Conservation (phyloP, 2,113 vertebrate species). For the Stegastes partitus region DNA sequence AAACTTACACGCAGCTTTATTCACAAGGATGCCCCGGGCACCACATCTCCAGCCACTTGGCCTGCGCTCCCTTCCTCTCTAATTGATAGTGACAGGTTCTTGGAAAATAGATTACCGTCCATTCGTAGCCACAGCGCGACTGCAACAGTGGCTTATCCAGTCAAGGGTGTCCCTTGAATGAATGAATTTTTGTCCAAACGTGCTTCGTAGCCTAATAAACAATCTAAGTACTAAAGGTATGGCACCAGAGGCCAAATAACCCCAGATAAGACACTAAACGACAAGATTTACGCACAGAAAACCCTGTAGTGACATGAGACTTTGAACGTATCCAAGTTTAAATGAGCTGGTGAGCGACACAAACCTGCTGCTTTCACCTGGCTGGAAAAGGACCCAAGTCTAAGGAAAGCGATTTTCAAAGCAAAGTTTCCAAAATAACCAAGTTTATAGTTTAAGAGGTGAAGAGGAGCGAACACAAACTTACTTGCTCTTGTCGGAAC, state of each 20-base stretch:
- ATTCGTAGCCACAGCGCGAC: conserved; percentile 28
- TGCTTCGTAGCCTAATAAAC: background rate
- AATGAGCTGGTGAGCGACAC: background rate
- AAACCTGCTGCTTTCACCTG: conserved; percentile 19
- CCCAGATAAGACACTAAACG: background rate
- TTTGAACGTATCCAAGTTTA: background rate
- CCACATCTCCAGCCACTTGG: background rate
- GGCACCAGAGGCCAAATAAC: background rate
- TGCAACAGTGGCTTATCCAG: conserved; percentile 22
- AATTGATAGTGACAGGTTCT: conserved; percentile 74
- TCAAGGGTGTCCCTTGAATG: background rate
- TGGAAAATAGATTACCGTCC: conserved; percentile 77
- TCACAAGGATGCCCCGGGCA: conserved; percentile 19
- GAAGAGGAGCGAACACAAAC: conserved; percentile 41
- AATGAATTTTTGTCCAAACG: background rate
- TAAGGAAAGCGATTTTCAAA: background rate
- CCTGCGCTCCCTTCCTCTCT: conserved; percentile 38
- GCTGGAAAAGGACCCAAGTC: background rate
- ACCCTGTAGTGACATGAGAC: background rate
- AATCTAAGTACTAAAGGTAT: background rate
- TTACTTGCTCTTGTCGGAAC: conserved; percentile 84
- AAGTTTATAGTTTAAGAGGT: background rate
- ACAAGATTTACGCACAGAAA: conserved; percentile 49
- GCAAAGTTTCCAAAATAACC: background rate
- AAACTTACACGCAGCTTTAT: background rate